These are phyloP conservation scores for Colius striatus DNA, from an alignment of 2,113 vertebrate genomes.

Conservation along the genomic window DNA sequence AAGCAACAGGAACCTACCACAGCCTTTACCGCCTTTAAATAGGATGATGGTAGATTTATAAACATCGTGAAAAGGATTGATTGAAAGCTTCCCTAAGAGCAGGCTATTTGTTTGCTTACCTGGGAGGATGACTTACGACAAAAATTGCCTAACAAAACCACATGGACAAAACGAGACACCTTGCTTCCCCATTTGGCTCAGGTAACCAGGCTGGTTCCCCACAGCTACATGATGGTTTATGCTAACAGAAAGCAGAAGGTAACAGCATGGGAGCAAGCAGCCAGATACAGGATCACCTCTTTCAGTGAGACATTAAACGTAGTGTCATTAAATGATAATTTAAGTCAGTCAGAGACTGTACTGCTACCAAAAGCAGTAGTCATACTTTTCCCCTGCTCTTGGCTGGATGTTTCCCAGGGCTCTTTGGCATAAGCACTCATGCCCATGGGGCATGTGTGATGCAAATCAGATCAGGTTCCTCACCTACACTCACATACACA, in stretches of 20 bases:
- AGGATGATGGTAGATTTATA: not conserved
- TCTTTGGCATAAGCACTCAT: not conserved
- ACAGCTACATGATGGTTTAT: not conserved
- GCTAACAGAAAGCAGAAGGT: not conserved
- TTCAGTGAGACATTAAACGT: not conserved
- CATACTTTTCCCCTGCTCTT: not conserved
- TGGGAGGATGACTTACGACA: not conserved
- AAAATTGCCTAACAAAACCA: not conserved
- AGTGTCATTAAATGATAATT: not conserved
- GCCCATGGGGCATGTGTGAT: not conserved
- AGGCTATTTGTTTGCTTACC: not conserved
- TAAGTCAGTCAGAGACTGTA: not conserved
- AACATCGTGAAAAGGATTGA: not conserved
- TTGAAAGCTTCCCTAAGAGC: not conserved
- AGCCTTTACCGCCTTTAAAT: not conserved
- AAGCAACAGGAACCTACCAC: not conserved
- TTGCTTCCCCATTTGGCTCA: not conserved
- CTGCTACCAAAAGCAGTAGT: not conserved
- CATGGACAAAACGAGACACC: fast-evolving
- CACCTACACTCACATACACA: not conserved
- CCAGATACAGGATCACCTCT: not conserved
- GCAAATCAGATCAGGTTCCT: not conserved
- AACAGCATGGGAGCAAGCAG: not conserved
- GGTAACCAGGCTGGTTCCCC: not conserved
- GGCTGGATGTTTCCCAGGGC: not conserved